These are phyloP conservation scores for Nezara viridula DNA, from an alignment of 2,888 invertebrate genomes.

Conservation along the genomic window DNA sequence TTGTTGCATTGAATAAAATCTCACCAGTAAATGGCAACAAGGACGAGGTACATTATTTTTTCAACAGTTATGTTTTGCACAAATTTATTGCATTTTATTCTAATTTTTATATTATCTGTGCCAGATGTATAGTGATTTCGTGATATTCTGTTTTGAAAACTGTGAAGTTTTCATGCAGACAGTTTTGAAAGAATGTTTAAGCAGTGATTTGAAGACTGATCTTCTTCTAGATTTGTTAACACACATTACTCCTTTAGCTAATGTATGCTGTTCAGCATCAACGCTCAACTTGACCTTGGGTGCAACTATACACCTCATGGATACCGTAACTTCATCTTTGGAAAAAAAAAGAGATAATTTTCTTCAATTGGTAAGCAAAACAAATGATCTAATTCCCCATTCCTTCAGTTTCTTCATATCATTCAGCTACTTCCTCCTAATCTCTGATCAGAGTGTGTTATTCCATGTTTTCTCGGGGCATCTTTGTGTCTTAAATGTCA, in stretches of 20 bases:
- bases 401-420: background rate
- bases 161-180: conserved; percentile 34
- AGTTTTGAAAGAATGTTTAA: conserved; percentile 46
- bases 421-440: background rate
- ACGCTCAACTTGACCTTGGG: conserved; percentile 1
- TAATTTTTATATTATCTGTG: conserved; percentile 4
- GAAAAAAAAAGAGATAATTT: conserved; percentile 52
- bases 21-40: conserved; percentile 56
- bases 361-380: conserved; percentile 49
- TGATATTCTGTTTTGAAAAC: conserved; percentile 51
- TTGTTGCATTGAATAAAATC: conserved; percentile 67
- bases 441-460: background rate
- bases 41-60: conserved; percentile 58
- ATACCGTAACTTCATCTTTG: conserved; percentile 39
- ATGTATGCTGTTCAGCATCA: conserved; percentile 5
- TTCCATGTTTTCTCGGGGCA: background rate
- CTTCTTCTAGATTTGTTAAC: conserved; percentile 36
- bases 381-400: background rate
- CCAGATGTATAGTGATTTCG: conserved; percentile 48
- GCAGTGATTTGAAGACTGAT: conserved; percentile 47
- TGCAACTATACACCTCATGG: conserved; percentile 51
- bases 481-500: too few relatives aligned
- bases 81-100: background rate
- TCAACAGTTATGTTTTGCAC: background rate
- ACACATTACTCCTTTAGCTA: conserved; percentile 52